Percentiles rank a stretch among this genome's conserved stretches.
These are phyloP conservation scores for Drosophila paramelanica DNA, from an alignment of 2,888 invertebrate species.

Conservation along the genomic window DNA sequence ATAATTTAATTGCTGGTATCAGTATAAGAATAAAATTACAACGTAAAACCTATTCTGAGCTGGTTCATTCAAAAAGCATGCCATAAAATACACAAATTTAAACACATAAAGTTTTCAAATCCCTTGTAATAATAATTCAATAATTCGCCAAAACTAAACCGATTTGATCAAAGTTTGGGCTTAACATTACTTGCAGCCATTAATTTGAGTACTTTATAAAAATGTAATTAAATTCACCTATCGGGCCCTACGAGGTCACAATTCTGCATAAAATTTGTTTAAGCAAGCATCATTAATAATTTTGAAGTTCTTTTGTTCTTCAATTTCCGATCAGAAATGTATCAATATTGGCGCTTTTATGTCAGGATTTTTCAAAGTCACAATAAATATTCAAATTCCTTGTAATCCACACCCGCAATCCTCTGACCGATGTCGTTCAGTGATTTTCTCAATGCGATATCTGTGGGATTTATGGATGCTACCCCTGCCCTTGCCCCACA, in stretches of 20 bases:
- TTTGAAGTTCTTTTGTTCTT: background rate
- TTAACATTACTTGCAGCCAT: too few relatives aligned
- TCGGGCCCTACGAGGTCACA: background rate
- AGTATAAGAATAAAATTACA: too few relatives aligned
- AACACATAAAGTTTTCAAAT: too few relatives aligned
- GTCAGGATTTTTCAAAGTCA: conserved; percentile 45
- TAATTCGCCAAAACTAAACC: background rate
- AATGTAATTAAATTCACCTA: too few relatives aligned
- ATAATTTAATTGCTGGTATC: too few relatives aligned
- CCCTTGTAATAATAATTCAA: too few relatives aligned
- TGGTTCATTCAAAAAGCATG: too few relatives aligned
- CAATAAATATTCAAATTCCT: conserved; percentile 71
- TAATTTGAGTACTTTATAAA: too few relatives aligned
- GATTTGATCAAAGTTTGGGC: background rate
- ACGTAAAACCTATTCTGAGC: too few relatives aligned
- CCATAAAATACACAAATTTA: too few relatives aligned
- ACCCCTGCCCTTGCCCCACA: conserved; percentile 22
- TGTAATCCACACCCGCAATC: conserved; percentile 59
- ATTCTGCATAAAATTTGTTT: too few relatives aligned
- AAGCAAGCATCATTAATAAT: conserved; percentile 37
- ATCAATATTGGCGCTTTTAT: conserved; percentile 70
- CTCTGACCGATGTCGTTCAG: conserved; percentile 34
- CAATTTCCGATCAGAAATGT: conserved; percentile 44
- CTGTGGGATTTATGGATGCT: conserved; percentile 67
- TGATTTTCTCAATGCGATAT: conserved; percentile 65